phyloP scores from a whole-genome alignment of 1,140 invertebrate genomes.

The Gonioctena quinquepunctata region DNA sequence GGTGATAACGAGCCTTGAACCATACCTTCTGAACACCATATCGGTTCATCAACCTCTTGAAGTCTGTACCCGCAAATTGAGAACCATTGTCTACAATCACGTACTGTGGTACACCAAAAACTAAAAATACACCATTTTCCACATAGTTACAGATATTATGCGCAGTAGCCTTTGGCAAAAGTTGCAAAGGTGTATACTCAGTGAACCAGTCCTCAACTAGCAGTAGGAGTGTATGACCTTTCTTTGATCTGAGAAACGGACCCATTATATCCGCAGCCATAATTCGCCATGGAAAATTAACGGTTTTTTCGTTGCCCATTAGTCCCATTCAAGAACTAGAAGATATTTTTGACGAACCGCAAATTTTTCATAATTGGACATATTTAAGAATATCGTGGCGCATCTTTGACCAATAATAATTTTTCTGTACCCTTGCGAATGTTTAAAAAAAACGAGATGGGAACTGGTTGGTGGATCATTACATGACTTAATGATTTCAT shows the following conservation, averaged over 20 bases:
- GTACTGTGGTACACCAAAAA: conserved; percentile 25
- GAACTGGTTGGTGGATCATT: conserved; percentile 22
- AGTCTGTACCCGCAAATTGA: conserved; percentile 2
- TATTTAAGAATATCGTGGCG: not conserved
- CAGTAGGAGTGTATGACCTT: conserved; percentile 15
- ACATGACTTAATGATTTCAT: conserved; percentile 7
- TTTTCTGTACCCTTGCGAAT: not conserved
- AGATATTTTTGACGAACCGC: not conserved
- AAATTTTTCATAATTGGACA: not conserved
- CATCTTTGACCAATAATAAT: conserved; percentile 16
- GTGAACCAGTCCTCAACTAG: conserved; percentile 28
- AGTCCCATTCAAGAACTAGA: not conserved
- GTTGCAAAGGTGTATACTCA: conserved; percentile 26
- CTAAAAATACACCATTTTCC: conserved; percentile 29
- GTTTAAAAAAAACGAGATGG: conserved; percentile 21
- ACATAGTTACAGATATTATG: conserved; percentile 20
- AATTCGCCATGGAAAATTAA: conserved; percentile 28
- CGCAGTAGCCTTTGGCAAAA: conserved; percentile 18
- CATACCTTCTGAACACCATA: conserved; percentile 16
- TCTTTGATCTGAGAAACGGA: conserved; percentile 31
- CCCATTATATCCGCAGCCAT: conserved; percentile 23
- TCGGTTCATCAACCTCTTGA: not conserved
- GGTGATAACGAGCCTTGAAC: conserved; percentile 9
- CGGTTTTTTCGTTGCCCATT: conserved; percentile 27
- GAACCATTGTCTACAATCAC: conserved; percentile 15